phyloP scores from a whole-genome alignment of 2,888 invertebrate species.

The Meandrusa payeni region DNA sequence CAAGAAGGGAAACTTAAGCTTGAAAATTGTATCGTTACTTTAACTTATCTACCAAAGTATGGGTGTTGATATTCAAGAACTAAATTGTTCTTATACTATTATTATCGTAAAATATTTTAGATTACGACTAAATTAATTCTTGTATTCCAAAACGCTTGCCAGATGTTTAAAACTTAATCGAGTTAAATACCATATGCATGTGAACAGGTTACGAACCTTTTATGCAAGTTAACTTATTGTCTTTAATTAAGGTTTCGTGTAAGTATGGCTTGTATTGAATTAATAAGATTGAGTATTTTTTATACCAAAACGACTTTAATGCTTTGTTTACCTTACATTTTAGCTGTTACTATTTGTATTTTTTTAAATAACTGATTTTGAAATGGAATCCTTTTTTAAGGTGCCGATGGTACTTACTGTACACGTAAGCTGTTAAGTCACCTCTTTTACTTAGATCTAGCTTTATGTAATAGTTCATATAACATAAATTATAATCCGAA shows the following conservation, averaged over 20 bases:
- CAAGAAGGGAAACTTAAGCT: constrained; percentile 19
- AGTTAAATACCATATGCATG: constrained; percentile 12
- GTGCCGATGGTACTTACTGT: too few species aligned
- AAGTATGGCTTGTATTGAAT: constrained; percentile 43
- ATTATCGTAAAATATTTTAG: neutral
- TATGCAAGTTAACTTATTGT: constrained; percentile 28
- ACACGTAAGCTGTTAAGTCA: too few species aligned
- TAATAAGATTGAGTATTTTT: constrained; percentile 56
- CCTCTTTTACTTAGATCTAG: too few species aligned
- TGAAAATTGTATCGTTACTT: constrained; percentile 3
- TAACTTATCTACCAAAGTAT: constrained; percentile 17
- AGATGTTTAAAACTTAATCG: constrained; percentile 7
- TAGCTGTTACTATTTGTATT: too few species aligned
- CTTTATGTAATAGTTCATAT: too few species aligned
- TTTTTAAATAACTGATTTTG: too few species aligned
- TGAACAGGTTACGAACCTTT: constrained; percentile 6
- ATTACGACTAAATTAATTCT: constrained; percentile 1
- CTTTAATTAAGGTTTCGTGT: constrained; percentile 19
- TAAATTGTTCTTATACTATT: neutral
- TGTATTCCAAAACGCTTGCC: constrained; percentile 23
- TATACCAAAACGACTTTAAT: constrained; percentile 47
- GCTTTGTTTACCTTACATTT: constrained; percentile 11
- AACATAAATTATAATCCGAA: too few species aligned
- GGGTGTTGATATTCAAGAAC: constrained; percentile 1
- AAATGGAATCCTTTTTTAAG: too few species aligned